These are phyloP conservation scores for Anser brachyrhynchus DNA, from an alignment of 2,113 vertebrate genomes.

Conservation along the genomic window DNA sequence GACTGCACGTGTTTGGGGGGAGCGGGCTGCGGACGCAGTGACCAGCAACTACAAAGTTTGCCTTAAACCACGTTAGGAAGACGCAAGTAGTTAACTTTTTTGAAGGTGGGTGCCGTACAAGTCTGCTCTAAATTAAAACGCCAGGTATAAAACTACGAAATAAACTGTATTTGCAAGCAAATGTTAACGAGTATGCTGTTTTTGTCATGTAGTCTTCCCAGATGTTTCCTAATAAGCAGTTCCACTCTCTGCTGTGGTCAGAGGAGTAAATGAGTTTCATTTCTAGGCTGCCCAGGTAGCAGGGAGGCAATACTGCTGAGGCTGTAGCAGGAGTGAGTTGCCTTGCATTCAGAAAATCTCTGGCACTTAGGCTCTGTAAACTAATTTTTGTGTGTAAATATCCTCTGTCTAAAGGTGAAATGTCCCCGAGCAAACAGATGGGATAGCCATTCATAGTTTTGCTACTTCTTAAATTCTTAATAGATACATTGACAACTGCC, in stretches of 20 bases:
- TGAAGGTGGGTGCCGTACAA: not conserved
- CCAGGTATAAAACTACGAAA: not conserved
- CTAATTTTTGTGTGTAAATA: not conserved
- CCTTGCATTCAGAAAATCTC: not conserved
- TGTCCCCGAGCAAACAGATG: not conserved
- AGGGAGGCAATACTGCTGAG: not conserved
- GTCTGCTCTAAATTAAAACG: not conserved
- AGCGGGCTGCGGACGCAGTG: not conserved
- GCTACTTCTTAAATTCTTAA: not conserved
- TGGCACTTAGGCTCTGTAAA: not conserved
- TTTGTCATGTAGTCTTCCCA: not conserved
- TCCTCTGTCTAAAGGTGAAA: not conserved
- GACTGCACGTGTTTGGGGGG: not conserved
- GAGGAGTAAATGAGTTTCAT: not conserved
- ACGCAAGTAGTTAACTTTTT: not conserved
- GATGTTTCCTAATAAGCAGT: not conserved
- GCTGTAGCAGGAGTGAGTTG: not conserved
- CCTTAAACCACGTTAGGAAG: not conserved
- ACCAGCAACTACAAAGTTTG: not conserved
- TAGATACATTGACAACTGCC: not conserved
- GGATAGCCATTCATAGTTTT: not conserved
- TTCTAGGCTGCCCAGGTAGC: not conserved
- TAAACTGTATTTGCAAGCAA: not conserved
- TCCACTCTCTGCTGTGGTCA: not conserved
- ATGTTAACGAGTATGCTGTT: not conserved